Conservation (phyloP, 2,113 vertebrate genomes). For the Oxyura jamaicensis region DNA sequence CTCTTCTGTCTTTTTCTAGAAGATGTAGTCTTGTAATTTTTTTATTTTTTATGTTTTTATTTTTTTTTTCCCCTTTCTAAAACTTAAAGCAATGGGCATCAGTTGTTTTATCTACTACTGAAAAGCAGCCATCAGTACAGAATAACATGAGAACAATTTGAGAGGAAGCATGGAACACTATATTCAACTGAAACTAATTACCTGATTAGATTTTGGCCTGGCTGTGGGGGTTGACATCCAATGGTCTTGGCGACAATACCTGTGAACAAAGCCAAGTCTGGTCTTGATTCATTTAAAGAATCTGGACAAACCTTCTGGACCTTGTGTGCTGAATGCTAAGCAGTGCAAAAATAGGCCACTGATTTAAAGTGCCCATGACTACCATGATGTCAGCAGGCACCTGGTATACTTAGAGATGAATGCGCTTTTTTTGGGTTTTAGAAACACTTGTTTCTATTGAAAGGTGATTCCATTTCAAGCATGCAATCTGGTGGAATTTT, state of each 20-base stretch:
- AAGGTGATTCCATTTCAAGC: neutral
- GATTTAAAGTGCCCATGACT: slow-evolving; percentile 58
- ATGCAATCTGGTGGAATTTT: neutral
- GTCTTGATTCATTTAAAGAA: slow-evolving; percentile 58
- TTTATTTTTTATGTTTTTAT: no score
- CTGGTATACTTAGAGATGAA: neutral
- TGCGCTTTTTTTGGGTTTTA: neutral
- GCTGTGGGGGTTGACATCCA: slow-evolving; percentile 62
- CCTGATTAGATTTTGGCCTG: slow-evolving; percentile 69
- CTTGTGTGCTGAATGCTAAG: slow-evolving; percentile 47
- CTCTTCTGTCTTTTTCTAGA: neutral
- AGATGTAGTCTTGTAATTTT: neutral
- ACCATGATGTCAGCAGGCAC: neutral
- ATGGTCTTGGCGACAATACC: slow-evolving; percentile 59
- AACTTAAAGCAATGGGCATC: neutral
- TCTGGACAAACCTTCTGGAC: slow-evolving; percentile 53
- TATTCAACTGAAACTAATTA: slow-evolving; percentile 72
- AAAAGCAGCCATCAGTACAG: slow-evolving; percentile 35
- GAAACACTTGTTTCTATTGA: neutral
- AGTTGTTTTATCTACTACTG: slow-evolving; percentile 48
- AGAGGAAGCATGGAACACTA: slow-evolving; percentile 59
- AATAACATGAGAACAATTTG: slow-evolving; percentile 39
- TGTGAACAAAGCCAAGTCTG: slow-evolving; percentile 54
- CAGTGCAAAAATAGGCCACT: slow-evolving; percentile 60
- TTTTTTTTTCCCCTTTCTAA: neutral